Evolutionary conservation across 2,113 vertebrate species (phyloP).

Genomic region (Corythoichthys intestinalis): DNA sequence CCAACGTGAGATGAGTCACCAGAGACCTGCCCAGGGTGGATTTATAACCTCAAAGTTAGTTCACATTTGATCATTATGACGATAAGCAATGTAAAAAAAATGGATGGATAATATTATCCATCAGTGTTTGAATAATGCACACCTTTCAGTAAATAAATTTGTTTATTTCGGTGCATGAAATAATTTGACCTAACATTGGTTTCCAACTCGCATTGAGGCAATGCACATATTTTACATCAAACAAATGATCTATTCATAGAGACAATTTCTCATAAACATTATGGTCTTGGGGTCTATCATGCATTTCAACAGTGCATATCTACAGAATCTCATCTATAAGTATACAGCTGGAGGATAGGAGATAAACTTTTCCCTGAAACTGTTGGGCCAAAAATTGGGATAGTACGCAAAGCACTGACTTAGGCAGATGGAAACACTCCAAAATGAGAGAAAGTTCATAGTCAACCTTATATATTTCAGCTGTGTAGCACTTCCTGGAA

Average conservation of each 20-base stretch:
- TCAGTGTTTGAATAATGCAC: no score
- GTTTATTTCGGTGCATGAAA: no score
- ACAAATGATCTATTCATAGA: not conserved
- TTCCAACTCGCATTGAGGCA: no score
- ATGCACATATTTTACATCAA: no score
- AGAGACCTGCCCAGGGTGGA: no score
- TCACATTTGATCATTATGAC: no score
- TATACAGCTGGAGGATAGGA: conserved; percentile 17
- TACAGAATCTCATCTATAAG: not conserved
- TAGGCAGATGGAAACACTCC: not conserved
- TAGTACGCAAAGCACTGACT: conserved; percentile 9
- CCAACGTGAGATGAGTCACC: no score
- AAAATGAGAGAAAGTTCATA: conserved; percentile 13
- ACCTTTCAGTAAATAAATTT: no score
- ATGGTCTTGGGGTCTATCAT: not conserved
- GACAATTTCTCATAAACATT: conserved; percentile 9
- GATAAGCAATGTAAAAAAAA: no score
- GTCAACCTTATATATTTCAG: conserved; percentile 15
- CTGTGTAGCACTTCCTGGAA: conserved; percentile 23
- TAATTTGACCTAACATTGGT: no score
- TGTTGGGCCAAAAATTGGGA: conserved; percentile 2
- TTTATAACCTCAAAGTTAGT: no score
- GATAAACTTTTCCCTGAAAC: not conserved
- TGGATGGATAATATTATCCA: no score
- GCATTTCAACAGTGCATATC: conserved; percentile 1